These are phyloP conservation scores for Psittacula cyanocephala DNA, from an alignment of 2,113 vertebrate species.

Conservation along the genomic window DNA sequence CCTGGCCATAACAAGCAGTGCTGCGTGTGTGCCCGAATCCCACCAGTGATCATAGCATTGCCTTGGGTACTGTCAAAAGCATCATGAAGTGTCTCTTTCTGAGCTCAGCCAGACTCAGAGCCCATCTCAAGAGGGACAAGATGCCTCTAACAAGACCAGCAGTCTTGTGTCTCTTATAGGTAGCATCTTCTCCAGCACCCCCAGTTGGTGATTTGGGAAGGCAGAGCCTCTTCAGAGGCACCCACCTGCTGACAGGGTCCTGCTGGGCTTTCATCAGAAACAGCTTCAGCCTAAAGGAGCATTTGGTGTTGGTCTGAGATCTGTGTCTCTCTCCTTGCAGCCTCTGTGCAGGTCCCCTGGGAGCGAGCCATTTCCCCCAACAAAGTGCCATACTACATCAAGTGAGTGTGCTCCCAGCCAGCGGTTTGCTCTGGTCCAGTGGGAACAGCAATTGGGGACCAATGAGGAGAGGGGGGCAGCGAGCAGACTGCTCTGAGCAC, in stretches of 20 bases:
- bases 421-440: background rate
- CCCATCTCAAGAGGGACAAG: background rate
- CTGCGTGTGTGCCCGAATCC: background rate
- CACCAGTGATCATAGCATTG: background rate
- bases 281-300: background rate
- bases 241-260: background rate
- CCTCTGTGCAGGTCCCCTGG: constrained; percentile 97
- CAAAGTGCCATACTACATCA: constrained; percentile 99
- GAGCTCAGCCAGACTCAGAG: background rate
- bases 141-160: background rate
- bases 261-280: background rate
- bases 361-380: constrained; percentile 97
- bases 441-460: background rate
- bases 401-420: constrained; percentile 80
- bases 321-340: constrained; percentile 72
- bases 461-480: fast-evolving
- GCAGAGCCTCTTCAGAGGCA: background rate
- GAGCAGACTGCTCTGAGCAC: background rate
- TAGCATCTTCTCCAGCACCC: background rate
- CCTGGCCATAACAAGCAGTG: background rate
- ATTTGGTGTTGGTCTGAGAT: background rate
- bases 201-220: background rate
- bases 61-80: background rate
- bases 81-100: background rate
- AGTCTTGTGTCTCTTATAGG: background rate